A percentile compares a stretch with the other conserved stretches of the same genome.
These are phyloP conservation scores for Pimpla rufipes DNA, from an alignment of 2,888 invertebrate genomes.

Conservation along the genomic window DNA sequence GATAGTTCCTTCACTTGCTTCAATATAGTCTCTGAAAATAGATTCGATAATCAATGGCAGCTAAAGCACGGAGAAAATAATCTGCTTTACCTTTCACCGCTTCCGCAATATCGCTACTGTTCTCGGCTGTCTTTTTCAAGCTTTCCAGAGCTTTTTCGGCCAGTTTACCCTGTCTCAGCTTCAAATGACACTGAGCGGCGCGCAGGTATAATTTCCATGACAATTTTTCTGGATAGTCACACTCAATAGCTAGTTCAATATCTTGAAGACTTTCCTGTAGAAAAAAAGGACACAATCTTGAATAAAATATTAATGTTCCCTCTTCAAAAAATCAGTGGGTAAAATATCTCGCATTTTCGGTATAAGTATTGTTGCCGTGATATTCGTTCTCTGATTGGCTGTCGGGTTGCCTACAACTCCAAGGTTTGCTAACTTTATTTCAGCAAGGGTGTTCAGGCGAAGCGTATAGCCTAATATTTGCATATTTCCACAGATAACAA, in stretches of 20 bases:
- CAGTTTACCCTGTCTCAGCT: conserved; percentile 85
- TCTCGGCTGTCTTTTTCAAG: conserved; percentile 69
- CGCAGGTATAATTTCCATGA: conserved; percentile 89
- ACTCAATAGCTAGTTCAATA: conserved; percentile 87
- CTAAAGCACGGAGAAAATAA: background rate
- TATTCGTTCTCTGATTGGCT: no score
- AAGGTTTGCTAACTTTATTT: no score
- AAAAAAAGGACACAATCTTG: background rate
- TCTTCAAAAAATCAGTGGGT: no score
- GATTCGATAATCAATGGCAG: background rate
- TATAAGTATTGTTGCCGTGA: no score
- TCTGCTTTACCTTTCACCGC: conserved; percentile 72
- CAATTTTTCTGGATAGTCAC: conserved; percentile 88
- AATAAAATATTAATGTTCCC: background rate
- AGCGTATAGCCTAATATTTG: no score
- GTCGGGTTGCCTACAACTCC: background rate
- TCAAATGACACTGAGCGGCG: conserved; percentile 88
- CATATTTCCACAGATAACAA: no score
- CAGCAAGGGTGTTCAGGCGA: no score
- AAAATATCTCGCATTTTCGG: no score
- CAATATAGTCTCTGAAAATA: conserved; percentile 44
- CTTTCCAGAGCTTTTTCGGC: conserved; percentile 80
- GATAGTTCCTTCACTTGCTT: conserved; percentile 34
- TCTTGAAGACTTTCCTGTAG: conserved; percentile 88
- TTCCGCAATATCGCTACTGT: conserved; percentile 66